Percentiles rank a stretch among this genome's conserved stretches.
Conservation (phyloP, 2,888 invertebrate species). For the Synanthedon andrenaeformis region DNA sequence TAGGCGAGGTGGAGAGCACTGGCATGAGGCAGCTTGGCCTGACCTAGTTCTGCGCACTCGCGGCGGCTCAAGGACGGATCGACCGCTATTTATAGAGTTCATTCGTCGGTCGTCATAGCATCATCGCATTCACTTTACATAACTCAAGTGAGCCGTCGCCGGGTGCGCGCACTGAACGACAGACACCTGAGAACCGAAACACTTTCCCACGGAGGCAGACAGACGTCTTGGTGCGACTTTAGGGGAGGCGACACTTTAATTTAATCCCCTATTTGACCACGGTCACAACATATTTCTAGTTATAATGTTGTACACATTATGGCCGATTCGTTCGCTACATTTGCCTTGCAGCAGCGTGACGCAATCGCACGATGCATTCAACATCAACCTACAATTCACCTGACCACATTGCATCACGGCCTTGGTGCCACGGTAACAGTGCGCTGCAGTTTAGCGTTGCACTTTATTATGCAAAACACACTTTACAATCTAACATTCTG, state of each 20-base stretch:
- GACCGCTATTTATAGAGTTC: slow-evolving; percentile 66
- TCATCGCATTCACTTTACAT: slow-evolving; percentile 52
- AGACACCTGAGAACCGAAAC: slow-evolving; percentile 5
- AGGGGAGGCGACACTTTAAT: neutral
- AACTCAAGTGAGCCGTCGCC: slow-evolving; percentile 47
- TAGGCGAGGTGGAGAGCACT: slow-evolving; percentile 25
- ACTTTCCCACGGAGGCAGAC: slow-evolving; percentile 40
- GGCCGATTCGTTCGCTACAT: neutral
- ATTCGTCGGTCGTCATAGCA: slow-evolving; percentile 56
- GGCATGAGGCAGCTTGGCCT: slow-evolving; percentile 46
- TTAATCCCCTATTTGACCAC: neutral
- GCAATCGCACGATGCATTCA: slow-evolving; percentile 46
- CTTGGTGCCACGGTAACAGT: slow-evolving; percentile 56
- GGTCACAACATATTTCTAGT: neutral
- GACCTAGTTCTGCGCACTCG: slow-evolving; percentile 62
- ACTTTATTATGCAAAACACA: slow-evolving; percentile 5
- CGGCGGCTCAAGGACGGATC: slow-evolving; percentile 65
- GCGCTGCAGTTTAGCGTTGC: slow-evolving; percentile 39
- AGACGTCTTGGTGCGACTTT: too few species aligned
- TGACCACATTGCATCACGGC: slow-evolving; percentile 56
- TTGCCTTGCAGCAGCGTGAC: slow-evolving; percentile 16
- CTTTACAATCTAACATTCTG: neutral
- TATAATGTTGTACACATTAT: neutral
- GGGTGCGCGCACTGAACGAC: slow-evolving; percentile 26
- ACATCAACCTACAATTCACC: slow-evolving; percentile 39